A percentile compares a stretch with the other conserved stretches of the same genome.
Evolutionary conservation across 2,888 invertebrate species (phyloP).

Genomic region (Pseudolycoriella hygida): DNA sequence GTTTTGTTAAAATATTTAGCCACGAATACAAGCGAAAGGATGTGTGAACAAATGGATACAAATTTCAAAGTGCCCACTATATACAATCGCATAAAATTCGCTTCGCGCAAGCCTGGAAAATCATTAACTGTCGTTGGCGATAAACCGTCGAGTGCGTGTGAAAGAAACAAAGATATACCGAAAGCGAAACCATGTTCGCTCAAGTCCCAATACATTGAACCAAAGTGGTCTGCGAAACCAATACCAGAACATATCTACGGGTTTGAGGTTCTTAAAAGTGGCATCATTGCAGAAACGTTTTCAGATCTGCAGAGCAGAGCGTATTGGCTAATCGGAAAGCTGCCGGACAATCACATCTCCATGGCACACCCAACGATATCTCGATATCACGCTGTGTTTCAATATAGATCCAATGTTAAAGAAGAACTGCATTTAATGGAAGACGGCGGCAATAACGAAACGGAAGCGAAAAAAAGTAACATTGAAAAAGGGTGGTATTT

Average conservation of each 20-base stretch:
- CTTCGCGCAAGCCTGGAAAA: not conserved
- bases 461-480: no score
- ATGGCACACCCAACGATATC: constrained; percentile 92
- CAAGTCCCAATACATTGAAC: constrained; percentile 54
- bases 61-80: constrained; percentile 3
- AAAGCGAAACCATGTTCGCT: constrained; percentile 23
- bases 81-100: not conserved
- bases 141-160: not conserved
- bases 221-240: constrained; percentile 62
- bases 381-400: no score
- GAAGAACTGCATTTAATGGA: no score
- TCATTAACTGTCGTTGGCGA: not conserved
- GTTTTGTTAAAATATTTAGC: no score
- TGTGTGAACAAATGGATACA: constrained; percentile 4
- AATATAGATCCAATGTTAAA: no score
- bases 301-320: no score
- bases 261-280: constrained; percentile 78
- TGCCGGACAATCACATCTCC: constrained; percentile 70
- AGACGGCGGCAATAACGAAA: constrained; percentile 8
- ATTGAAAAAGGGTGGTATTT: no score
- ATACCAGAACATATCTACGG: constrained; percentile 39
- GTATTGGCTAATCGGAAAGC: no score
- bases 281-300: no score
- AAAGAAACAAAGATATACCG: not conserved
- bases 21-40: no score